Percentiles rank a stretch among this genome's conserved stretches.
Conservation (phyloP, 2,113 vertebrate genomes). For the Seriola quinqueradiata region DNA sequence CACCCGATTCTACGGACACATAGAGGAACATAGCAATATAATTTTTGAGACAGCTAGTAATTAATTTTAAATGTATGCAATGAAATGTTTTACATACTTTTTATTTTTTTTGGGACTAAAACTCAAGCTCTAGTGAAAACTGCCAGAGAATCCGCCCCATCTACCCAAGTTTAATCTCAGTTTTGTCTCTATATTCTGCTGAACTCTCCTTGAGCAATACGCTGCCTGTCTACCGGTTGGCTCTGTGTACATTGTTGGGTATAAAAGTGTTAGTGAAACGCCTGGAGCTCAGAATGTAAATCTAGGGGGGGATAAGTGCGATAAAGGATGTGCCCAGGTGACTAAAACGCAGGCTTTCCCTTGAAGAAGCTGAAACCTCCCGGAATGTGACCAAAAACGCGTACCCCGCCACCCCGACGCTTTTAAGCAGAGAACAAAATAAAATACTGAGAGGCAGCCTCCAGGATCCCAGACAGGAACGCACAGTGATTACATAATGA, state of each 20-base stretch:
- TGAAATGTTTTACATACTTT: too few relatives aligned
- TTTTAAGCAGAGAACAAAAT: slow-evolving; percentile 55
- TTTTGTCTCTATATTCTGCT: background rate
- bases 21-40: too few relatives aligned
- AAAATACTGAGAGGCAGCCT: slow-evolving; percentile 56
- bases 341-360: slow-evolving; percentile 39
- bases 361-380: slow-evolving; percentile 35
- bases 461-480: slow-evolving; percentile 54
- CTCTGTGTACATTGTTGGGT: background rate
- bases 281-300: slow-evolving; percentile 49
- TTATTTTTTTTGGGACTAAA: too few relatives aligned
- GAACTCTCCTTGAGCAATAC: background rate
- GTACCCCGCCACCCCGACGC: slow-evolving; percentile 19
- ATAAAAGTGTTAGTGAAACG: slow-evolving; percentile 25
- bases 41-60: too few relatives aligned
- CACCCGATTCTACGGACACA: background rate
- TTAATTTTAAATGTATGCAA: too few relatives aligned
- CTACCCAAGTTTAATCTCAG: background rate
- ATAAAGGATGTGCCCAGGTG: slow-evolving; percentile 41
- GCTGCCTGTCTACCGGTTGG: background rate
- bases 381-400: slow-evolving; percentile 53
- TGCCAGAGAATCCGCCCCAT: background rate
- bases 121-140: background rate
- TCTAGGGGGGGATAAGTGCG: slow-evolving; percentile 5
- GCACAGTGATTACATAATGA: slow-evolving; percentile 64